Base-by-base conservation (phyloP, 2,888 invertebrate species). In the Orthonychiurus folsomi region DNA sequence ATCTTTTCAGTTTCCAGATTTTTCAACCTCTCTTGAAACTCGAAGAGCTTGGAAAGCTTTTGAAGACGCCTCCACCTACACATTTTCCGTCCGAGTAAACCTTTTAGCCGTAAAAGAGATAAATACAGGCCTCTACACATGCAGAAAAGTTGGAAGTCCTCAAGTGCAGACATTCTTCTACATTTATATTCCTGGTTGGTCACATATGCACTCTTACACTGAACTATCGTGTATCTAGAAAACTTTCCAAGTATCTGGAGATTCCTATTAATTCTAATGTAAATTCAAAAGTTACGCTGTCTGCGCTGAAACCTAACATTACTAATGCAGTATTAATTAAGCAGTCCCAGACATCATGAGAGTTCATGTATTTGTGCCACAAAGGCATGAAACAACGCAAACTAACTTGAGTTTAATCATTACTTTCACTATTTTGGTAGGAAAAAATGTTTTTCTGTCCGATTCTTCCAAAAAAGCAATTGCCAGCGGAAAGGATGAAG, bases 271-370 rank as follows among this genome's bases (percentile, higher is more conserved):
- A n/a, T n/a, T n/a, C n/a, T n/a, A n/a, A n/a, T n/a, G n/a, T n/a
- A n/a, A 48, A 48, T 12, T 48, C 48, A n/a, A 48, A 48, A 48
- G 48, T 48, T 48, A 48, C 48, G 12, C 48, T n/a, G n/a, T 48
- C 48, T 12, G 48, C 48, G 12, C 48, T n/a, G n/a, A n/a, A n/a
- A n/a, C n/a, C n/a, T n/a, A n/a, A n/a, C n/a, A n/a, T n/a, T n/a
- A n/a, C n/a, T n/a, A n/a, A n/a, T n/a, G n/a, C n/a, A n/a, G n/a
- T n/a, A n/a, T n/a, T n/a, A n/a, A n/a, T n/a, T n/a, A n/a, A n/a
- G n/a, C n/a, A n/a, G n/a, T n/a, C n/a, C n/a, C n/a, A n/a, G n/a
- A n/a, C n/a, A n/a, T n/a, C n/a, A n/a, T n/a, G n/a, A n/a, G n/a
- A n/a, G n/a, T n/a, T n/a, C n/a, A n/a, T n/a, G n/a, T n/a, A n/a